Conservation (phyloP, 2,797 vertebrate species). For the Cossypha polioptera region DNA sequence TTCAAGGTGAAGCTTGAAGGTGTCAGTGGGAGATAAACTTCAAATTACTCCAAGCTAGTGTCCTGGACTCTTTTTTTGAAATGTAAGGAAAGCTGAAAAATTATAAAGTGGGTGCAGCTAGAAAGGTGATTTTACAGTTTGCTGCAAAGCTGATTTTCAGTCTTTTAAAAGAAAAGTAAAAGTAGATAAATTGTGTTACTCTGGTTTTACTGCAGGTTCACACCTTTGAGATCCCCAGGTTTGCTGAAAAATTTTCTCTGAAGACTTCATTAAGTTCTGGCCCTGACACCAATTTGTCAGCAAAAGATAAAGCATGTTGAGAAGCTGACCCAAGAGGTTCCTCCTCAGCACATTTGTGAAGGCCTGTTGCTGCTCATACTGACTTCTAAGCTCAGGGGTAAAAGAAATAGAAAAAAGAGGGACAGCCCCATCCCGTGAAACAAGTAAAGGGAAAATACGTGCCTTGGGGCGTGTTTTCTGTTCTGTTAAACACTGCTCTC, state of each 20-base stretch:
- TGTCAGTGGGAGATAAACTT: background rate
- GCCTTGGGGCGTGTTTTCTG: conserved; percentile 12
- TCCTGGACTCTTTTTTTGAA: background rate
- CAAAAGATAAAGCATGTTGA: background rate
- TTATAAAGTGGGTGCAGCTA: background rate
- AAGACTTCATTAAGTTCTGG: conserved; percentile 6
- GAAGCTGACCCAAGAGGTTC: background rate
- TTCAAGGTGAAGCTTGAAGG: background rate
- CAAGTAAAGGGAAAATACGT: background rate
- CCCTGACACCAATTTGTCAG: background rate
- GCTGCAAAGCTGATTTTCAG: background rate
- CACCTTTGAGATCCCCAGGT: background rate
- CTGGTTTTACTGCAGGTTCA: background rate
- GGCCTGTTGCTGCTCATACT: background rate
- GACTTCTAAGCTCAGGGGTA: background rate
- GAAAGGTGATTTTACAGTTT: background rate
- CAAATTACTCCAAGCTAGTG: background rate
- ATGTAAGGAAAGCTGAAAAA: background rate
- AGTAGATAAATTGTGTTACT: background rate
- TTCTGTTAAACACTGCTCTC: background rate
- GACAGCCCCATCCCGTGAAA: too few species aligned
- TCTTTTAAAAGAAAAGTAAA: background rate
- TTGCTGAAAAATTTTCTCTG: background rate
- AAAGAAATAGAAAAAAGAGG: background rate
- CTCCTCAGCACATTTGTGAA: background rate